These are phyloP conservation scores for Lepisosteus oculatus DNA, from an alignment of 2,113 vertebrate genomes.

Conservation along the genomic window DNA sequence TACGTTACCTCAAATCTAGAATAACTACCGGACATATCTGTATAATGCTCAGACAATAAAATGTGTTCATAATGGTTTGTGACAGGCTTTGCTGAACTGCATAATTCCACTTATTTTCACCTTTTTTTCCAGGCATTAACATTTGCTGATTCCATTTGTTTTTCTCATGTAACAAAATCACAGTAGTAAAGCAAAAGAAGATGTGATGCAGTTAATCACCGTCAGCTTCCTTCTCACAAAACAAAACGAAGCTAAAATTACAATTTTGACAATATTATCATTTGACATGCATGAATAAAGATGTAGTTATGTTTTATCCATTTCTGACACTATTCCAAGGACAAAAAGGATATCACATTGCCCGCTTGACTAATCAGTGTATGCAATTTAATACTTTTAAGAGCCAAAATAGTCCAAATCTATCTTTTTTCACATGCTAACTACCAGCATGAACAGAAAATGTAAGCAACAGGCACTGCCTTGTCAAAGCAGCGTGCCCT, in stretches of 20 bases:
- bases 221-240: background rate
- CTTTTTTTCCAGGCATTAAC: conserved; percentile 35
- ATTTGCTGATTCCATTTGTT: conserved; percentile 17
- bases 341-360: too few relatives aligned
- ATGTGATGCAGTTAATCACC: background rate
- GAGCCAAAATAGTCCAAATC: too few relatives aligned
- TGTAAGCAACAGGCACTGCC: too few relatives aligned
- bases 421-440: too few relatives aligned
- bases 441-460: too few relatives aligned
- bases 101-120: background rate
- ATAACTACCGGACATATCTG: background rate
- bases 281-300: too few relatives aligned
- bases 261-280: background rate
- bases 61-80: conserved; percentile 30
- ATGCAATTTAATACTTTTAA: too few relatives aligned
- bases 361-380: too few relatives aligned
- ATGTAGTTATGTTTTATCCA: too few relatives aligned
- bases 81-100: conserved; percentile 17
- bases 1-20: background rate
- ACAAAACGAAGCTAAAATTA: background rate
- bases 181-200: background rate
- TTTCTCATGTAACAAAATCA: too few relatives aligned
- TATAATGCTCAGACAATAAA: background rate
- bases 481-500: too few relatives aligned
- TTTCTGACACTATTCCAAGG: too few relatives aligned